phyloP scores from a whole-genome alignment of 2,888 invertebrate species.

The Eremobia ochroleuca region DNA sequence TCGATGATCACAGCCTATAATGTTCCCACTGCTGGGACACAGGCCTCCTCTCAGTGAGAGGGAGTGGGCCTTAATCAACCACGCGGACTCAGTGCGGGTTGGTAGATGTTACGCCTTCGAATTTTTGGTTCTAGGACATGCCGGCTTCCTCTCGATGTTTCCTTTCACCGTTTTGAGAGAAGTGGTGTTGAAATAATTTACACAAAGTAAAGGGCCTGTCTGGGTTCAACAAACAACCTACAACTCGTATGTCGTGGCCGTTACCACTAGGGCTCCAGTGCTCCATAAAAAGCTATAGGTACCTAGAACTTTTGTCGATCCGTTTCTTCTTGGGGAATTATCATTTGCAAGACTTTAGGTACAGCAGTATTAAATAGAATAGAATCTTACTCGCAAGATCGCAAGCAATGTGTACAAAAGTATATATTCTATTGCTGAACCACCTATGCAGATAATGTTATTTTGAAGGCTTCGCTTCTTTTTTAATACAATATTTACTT shows the following conservation, averaged over 20 bases:
- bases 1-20: no score
- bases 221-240: not conserved
- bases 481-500: no score
- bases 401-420: no score
- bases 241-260: not conserved
- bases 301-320: not conserved
- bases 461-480: no score
- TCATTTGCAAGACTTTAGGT: no score
- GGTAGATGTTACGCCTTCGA: not conserved
- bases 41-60: no score
- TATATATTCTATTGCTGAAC: no score
- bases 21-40: not conserved
- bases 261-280: not conserved
- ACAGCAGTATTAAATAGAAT: not conserved
- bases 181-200: not conserved
- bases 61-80: not conserved
- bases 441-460: no score
- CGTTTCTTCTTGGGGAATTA: not conserved
- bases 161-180: no score
- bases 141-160: no score
- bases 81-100: not conserved
- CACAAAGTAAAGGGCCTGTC: no score
- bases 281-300: not conserved
- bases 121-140: no score
- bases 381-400: not conserved